Conservation (phyloP, 2,797 vertebrate genomes). For the Streptopelia turtur region DNA sequence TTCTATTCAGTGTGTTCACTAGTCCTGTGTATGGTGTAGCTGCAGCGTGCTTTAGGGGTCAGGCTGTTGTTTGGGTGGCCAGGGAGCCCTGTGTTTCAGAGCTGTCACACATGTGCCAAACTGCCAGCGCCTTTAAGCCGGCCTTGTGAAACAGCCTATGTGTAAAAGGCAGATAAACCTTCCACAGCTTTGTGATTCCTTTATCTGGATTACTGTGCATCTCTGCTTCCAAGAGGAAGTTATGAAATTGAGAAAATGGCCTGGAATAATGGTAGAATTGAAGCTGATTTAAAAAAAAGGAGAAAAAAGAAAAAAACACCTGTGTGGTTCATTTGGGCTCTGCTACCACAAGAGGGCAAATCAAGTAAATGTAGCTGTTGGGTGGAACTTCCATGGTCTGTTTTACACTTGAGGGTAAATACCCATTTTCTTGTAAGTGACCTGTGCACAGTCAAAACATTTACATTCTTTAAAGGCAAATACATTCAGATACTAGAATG, state of each 20-base stretch:
- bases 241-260: background rate
- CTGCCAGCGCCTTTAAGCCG: background rate
- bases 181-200: background rate
- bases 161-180: background rate
- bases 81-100: background rate
- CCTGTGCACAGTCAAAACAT: background rate
- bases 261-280: background rate
- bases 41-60: background rate
- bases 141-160: accelerated
- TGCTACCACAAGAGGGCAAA: slow-evolving; percentile 61
- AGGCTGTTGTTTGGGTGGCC: too few relatives aligned
- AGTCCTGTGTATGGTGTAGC: background rate
- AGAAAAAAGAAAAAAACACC: accelerated
- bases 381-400: background rate
- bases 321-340: background rate
- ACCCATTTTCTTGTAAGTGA: background rate
- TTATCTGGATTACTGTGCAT: background rate
- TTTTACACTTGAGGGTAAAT: background rate
- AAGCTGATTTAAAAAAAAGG: background rate
- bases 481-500: background rate
- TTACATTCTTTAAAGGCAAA: background rate
- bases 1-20: background rate
- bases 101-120: accelerated
- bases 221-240: background rate
- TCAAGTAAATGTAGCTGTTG: background rate